Percentiles rank a stretch among this genome's conserved stretches.
phyloP scores from a whole-genome alignment of 2,888 invertebrate species.

The Acanthoscelides obtectus region DNA sequence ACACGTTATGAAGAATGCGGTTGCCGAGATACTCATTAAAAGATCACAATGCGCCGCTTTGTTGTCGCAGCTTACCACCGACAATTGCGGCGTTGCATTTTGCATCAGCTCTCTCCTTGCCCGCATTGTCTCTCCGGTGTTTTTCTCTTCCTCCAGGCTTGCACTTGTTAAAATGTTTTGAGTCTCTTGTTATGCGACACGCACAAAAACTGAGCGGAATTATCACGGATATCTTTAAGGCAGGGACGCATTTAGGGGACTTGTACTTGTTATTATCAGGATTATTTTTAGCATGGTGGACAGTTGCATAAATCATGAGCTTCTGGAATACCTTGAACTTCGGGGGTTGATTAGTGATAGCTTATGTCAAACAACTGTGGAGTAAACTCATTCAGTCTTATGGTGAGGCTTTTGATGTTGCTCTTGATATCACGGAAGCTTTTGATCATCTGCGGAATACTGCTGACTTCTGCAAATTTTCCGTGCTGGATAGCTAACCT shows the following conservation, averaged over 20 bases:
- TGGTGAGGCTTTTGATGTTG: too few relatives aligned
- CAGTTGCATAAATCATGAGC: too few relatives aligned
- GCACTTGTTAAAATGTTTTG: conserved; percentile 23
- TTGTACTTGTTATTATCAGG: too few relatives aligned
- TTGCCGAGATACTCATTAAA: background rate
- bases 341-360: too few relatives aligned
- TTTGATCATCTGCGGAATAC: too few relatives aligned
- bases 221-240: background rate
- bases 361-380: too few relatives aligned
- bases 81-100: background rate
- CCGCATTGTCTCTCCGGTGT: background rate
- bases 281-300: too few relatives aligned
- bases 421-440: too few relatives aligned
- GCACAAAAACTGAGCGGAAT: background rate
- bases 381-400: too few relatives aligned
- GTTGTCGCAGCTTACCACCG: background rate
- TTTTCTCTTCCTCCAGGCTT: conserved; percentile 2
- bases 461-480: too few relatives aligned
- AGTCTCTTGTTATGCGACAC: conserved; percentile 15
- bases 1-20: background rate
- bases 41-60: background rate
- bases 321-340: too few relatives aligned
- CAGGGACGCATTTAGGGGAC: background rate
- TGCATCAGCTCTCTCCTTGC: background rate
- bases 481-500: too few relatives aligned